Evolutionary conservation across 37 sponge, comb jelly and placozoan genomes (phyloP), one percentile per base, ranked within the genome.

Genomic region (Crambe crambe): DNA sequence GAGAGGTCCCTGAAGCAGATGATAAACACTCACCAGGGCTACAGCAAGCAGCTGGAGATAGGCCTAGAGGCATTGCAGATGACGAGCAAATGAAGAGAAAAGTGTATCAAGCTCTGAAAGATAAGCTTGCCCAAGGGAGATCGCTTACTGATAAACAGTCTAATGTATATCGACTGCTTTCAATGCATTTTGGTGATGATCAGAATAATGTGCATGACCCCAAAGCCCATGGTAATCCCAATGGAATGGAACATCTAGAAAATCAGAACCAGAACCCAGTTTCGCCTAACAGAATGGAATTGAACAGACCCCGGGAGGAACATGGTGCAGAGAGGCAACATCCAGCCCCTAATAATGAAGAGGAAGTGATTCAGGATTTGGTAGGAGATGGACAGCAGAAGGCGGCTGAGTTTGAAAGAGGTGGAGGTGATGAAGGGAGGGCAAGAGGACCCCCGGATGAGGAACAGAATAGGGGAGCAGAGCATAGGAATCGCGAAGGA

Each of bases 311-410:
- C 18, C 12, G 56, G 56, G 56, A 54, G 18, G 56, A 54, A 54
- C 17, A 54, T 54, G 17, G 18, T 12, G 17, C 18, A 47, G 66
- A 65, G 66, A 9, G n/a, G 17, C 61, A 3, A 30, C 32, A 34
- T 30, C 27, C 10, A 34, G 35, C 12, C 66, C 25, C 1, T 31
- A 2, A 65, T 5, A 65, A 31, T 32, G 71, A 70, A 3, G 26
- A 70, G 4, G 71, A 70, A n/a, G 71, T 40, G 37, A 42, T 70
- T 32, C 2, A 70, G 12, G 71, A 70, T 70, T 25, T 70, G 2
- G 23, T 70, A 2, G n/a, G n/a, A n/a, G 71, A 70, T 5, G 71
- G 42, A 25, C 71, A 70, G 43, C 71, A 40, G 27, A 38, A 70
- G 1, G 21, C 37, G n/a, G 37, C 12, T 22, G 71, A 70, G 43